Conservation (phyloP, 92 coral and sea anemone species). For the Porites lobata region DNA sequence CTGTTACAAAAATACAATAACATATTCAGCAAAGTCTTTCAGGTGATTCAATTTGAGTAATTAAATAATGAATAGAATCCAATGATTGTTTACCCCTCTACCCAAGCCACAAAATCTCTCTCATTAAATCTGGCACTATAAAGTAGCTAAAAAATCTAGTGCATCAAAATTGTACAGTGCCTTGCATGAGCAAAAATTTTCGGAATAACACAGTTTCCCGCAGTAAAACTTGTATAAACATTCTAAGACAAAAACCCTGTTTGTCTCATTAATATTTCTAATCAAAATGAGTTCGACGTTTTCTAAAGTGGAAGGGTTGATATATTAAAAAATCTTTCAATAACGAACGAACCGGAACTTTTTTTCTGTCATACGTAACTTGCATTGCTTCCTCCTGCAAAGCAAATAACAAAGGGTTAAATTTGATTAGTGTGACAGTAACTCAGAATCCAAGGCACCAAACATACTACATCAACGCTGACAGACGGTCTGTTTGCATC, state of each 20-base stretch:
- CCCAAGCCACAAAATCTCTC: background rate
- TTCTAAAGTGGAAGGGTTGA: background rate
- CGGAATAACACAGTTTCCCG: no score
- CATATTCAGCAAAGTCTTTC: background rate
- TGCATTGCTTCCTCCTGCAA: conserved; percentile 27
- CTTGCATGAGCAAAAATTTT: no score
- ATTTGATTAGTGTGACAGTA: background rate
- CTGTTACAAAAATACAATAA: conserved; percentile 16
- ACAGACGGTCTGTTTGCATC: no score
- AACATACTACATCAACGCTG: no score
- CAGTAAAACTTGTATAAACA: no score
- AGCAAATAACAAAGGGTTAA: background rate
- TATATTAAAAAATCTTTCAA: no score
- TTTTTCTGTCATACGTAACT: conserved; percentile 26
- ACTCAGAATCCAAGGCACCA: no score
- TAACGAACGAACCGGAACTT: background rate
- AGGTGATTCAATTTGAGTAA: background rate
- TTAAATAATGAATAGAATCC: conserved; percentile 11
- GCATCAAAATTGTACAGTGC: no score
- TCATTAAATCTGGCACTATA: no score
- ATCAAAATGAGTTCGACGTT: background rate
- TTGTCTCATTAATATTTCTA: background rate
- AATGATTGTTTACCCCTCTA: background rate
- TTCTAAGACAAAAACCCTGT: no score
- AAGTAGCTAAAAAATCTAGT: no score